Evolutionary conservation across 2,797 vertebrate genomes (phyloP).

Genomic region (Poecilia picta): DNA sequence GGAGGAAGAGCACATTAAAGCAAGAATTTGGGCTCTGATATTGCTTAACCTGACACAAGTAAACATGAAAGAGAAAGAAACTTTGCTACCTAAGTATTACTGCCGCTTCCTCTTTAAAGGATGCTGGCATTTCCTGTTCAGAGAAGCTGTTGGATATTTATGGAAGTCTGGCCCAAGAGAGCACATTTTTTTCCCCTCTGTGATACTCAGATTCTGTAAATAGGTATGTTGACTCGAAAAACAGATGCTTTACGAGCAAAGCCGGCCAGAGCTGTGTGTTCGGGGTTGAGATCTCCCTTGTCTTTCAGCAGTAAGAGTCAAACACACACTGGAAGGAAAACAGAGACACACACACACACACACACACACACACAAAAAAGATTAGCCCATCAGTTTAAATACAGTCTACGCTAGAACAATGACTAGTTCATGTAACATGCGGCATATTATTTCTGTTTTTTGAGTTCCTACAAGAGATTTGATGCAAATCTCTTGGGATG

Average conservation of each 20-base stretch:
- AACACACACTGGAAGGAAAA: not conserved
- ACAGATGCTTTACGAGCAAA: constrained; percentile 44
- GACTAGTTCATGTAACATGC: too few species aligned
- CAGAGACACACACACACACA: not conserved
- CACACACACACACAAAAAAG: not conserved
- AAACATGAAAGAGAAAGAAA: constrained; percentile 41
- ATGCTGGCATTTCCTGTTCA: constrained; percentile 71
- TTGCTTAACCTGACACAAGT: constrained; percentile 68
- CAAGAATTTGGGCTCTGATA: constrained; percentile 61
- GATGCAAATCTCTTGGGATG: not conserved
- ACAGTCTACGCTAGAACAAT: not conserved
- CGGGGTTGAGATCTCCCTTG: not conserved
- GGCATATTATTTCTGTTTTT: not conserved
- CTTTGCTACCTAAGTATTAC: constrained; percentile 33
- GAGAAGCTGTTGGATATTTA: constrained; percentile 62
- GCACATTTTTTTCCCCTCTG: constrained; percentile 43
- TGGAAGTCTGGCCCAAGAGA: constrained; percentile 42
- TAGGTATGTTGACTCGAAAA: constrained; percentile 49
- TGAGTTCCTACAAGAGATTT: not conserved
- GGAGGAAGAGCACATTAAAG: constrained; percentile 76
- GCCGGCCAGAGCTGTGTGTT: not conserved
- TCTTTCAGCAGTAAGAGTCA: not conserved
- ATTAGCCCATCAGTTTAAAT: not conserved
- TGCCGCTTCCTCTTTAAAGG: constrained; percentile 51
- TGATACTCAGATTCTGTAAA: constrained; percentile 53